Evolutionary conservation across 2,888 invertebrate genomes (phyloP).

Genomic region (Lepeophtheirus nordmannii): DNA sequence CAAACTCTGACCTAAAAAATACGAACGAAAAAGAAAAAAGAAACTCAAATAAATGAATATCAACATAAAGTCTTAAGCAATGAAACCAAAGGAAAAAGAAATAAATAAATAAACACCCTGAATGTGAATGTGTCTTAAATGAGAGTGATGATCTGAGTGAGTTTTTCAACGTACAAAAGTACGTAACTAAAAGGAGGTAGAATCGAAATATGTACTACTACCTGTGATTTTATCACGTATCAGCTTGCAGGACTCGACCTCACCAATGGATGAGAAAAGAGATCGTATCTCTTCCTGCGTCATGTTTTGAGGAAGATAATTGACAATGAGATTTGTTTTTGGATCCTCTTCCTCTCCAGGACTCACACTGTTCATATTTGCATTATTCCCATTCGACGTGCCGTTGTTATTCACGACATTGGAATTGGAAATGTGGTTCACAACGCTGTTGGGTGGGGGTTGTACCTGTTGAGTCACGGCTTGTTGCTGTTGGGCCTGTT

Average conservation of each 20-base stretch:
- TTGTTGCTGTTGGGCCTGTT: not conserved
- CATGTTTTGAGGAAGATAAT: slow-evolving; percentile 99
- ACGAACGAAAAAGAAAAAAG: not conserved
- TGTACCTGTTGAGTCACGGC: not conserved
- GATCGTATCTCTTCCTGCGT: slow-evolving; percentile 96
- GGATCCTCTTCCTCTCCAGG: slow-evolving; percentile 51
- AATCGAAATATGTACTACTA: slow-evolving; percentile 32
- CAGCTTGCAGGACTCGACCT: slow-evolving; percentile 97
- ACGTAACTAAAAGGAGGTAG: too few relatives aligned
- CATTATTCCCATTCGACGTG: slow-evolving; percentile 1
- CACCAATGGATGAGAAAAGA: slow-evolving; percentile 93
- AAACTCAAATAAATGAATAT: too few relatives aligned
- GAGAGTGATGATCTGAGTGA: too few relatives aligned
- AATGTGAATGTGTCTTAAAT: too few relatives aligned
- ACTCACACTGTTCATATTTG: not conserved
- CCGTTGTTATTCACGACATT: not conserved
- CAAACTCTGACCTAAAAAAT: slow-evolving; percentile 69
- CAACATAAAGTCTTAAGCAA: too few relatives aligned
- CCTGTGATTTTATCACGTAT: slow-evolving; percentile 96
- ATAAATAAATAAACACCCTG: too few relatives aligned
- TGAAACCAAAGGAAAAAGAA: too few relatives aligned
- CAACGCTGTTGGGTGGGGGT: slow-evolving; percentile 2
- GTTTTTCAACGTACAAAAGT: too few relatives aligned
- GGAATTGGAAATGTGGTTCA: not conserved
- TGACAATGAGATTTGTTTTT: slow-evolving; percentile 96